Base-by-base conservation (phyloP, 1,140 invertebrate species). In the Sminthurinus signatus region DNA sequence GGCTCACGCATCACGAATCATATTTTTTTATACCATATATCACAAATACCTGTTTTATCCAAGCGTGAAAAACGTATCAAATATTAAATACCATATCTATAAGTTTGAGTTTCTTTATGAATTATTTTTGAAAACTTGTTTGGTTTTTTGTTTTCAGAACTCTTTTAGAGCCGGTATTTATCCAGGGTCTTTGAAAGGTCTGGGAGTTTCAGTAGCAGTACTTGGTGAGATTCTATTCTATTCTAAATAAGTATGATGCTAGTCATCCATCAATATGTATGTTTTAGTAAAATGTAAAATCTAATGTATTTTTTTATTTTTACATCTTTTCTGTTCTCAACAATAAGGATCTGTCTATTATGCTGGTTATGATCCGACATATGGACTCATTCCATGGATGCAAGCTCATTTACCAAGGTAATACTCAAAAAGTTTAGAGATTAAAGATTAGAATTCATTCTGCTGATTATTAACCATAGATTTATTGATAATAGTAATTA, bases 121-220 rank as follows among this genome's bases (percentile, higher is more conserved):
- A 10, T 8, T n/a, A n/a, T 10, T 48, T 48, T 48, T 48, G 8
- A 48, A 23, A 5, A n/a, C 5, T 52, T 52, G 27, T 52, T 52
- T 52, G 3, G 3, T 25, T 28, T 25, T 52, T 52, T 28, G 14
- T 72, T 83, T 85, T 69, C 78, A 98, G 94, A 98, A 97, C 78
- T 93, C 91, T 75, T 79, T 98, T 39, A 86, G 88, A 73, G 96
- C 91, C 82, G 94, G 93, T 29, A 87, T 96, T 14, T 98, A 94
- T 76, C 96, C 96, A 23, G 93, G 89, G 0, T 91, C 96, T 57
- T 81, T 95, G 54, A 85, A 87, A 71, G 93, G 91, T 43, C 80
- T 96, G 51, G 87, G 89, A 79, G 78, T 91, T 23, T 84, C 89
- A 15, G 83, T 91, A 74, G 82, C 82, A 14, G 72, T 93, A n/a